Conservation (phyloP, 2,113 vertebrate species). For the Nannospalax galili region DNA sequence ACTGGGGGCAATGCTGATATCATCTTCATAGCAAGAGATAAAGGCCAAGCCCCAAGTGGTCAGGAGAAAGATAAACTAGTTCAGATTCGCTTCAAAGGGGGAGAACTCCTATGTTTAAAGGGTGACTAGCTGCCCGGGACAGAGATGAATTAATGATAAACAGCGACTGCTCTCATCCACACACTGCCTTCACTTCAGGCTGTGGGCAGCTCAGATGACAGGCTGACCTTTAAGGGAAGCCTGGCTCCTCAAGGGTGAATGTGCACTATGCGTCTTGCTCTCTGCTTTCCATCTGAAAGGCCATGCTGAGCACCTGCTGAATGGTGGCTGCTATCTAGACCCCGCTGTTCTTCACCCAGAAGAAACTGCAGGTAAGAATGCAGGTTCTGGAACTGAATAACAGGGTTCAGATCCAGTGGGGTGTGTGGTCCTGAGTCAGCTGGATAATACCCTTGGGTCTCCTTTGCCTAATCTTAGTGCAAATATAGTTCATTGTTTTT, state of each 20-base stretch:
- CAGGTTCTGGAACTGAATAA: neutral
- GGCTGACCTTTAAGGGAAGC: neutral
- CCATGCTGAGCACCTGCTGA: fast-evolving
- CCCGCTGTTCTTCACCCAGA: neutral
- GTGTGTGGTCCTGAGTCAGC: neutral
- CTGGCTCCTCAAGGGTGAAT: neutral
- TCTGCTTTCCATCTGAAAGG: neutral
- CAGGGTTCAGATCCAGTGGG: neutral
- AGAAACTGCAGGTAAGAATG: neutral
- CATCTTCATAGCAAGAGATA: neutral
- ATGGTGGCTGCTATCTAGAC: neutral
- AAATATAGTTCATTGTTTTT: neutral
- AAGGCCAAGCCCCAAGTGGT: neutral
- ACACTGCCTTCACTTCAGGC: neutral
- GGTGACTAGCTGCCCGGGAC: neutral
- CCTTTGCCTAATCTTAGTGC: neutral
- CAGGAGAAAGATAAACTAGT: neutral
- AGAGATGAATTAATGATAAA: neutral
- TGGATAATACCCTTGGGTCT: neutral
- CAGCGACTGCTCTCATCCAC: neutral
- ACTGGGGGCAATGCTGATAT: neutral
- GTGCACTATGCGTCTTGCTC: neutral
- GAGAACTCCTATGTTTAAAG: neutral
- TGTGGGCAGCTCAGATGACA: neutral
- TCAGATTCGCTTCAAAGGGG: constrained; percentile 1